A percentile compares a stretch with the other conserved stretches of the same genome.
Conservation (phyloP, 2,888 invertebrate species). For the Drosophila monieri region DNA sequence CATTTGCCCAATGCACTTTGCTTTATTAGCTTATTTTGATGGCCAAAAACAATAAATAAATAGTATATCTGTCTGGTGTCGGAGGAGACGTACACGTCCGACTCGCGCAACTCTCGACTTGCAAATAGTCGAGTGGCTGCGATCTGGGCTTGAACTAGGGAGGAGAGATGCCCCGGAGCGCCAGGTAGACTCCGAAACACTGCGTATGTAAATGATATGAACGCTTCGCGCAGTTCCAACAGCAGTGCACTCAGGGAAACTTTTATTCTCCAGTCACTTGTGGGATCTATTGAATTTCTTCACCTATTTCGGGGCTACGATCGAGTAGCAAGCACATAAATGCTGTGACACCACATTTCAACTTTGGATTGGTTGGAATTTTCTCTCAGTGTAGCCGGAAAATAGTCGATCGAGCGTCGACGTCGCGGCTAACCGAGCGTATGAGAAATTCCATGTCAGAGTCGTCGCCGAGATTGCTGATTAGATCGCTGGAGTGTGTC, state of each 20-base stretch:
- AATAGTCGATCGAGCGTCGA: constrained; percentile 61
- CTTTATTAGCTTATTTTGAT: constrained; percentile 8
- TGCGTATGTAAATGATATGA: constrained; percentile 52
- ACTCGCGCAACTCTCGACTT: constrained; percentile 60
- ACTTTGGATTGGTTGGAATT: neutral
- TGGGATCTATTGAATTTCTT: no score
- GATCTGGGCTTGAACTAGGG: constrained; percentile 30
- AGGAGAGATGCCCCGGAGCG: constrained; percentile 42
- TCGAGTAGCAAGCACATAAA: no score
- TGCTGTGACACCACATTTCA: no score
- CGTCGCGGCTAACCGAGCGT: constrained; percentile 73
- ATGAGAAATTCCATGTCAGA: constrained; percentile 71
- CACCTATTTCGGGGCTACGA: no score
- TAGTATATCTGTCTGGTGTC: constrained; percentile 2
- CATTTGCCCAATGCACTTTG: constrained; percentile 51
- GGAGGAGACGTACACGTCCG: constrained; percentile 52
- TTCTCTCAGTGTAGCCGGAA: constrained; percentile 15
- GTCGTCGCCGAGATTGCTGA: constrained; percentile 57
- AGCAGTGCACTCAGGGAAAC: constrained; percentile 5
- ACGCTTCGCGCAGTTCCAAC: constrained; percentile 39
- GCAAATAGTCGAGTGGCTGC: constrained; percentile 60
- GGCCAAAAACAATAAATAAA: constrained; percentile 1
- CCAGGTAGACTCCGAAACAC: constrained; percentile 45
- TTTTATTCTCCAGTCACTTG: neutral
- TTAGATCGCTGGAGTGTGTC: constrained; percentile 66